Base-by-base conservation (phyloP, 2,797 vertebrate species). In the Netta rufina region DNA sequence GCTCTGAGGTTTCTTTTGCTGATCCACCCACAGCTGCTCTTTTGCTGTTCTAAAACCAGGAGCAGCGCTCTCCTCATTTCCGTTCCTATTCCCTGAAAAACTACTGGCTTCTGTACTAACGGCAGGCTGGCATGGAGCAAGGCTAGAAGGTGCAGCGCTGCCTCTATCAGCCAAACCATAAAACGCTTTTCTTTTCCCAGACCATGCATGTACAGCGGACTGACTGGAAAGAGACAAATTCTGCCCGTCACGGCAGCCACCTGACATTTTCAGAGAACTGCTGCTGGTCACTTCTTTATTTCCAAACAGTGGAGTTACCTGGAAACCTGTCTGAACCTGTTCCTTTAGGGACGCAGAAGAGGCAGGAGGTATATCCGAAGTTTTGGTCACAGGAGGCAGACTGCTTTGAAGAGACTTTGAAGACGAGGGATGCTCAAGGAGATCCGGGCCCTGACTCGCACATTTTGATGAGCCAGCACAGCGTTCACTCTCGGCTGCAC, bases 11-110 rank as follows among this genome's bases (percentile, higher is more conserved):
- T 99, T 99, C 96, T 98, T 99, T 61, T 99, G 98, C 83, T 99
- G 98, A 62, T 99, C 98, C 54, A 98, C 97, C 80, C 98, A 97
- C 8, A 99, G 96, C 73, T 99, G 99, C 81, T 99, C 98, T 32
- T 98, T 98, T 32, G 99, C 99, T 0, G 99, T 98, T 98, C 98
- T 99, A 96, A 99, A 99, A 75, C 95, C 95, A 85, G 92, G 88
- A 67, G 94, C 41, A 41, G 39, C 45, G 33, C 84, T 90, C 60
- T 98, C 98, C 45, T 97, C 98, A 21, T 43, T 96, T 84, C 92
- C 97, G 74, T 60, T 96, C 73, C 82, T 92, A 25, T n/a, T 62
- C 17, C 84, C 90, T 30, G 76, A 54, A 86, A 85, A 91, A 43
- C 80, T 95, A 25, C 81, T 72, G 36, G 87, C 93, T 38, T 97